Evolutionary conservation across 2,888 invertebrate species (phyloP), one percentile per base, ranked within the genome.

Genomic region (Mylabris sibirica): DNA sequence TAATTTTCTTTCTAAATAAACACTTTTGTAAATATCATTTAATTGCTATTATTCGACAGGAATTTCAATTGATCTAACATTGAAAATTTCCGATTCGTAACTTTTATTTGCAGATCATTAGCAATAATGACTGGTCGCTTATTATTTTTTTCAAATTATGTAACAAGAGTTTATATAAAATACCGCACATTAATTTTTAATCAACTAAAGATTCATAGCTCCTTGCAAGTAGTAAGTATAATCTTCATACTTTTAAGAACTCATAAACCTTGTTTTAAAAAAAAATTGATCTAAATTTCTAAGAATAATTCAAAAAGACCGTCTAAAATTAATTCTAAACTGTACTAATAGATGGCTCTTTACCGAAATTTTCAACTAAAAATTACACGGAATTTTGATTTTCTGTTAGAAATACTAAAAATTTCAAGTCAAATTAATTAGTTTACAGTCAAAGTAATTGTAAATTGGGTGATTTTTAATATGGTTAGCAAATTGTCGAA

Each of bases 11-110:
- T 44, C 44, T 44, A 44, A 44, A 44, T 44, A 44, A 38, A 38
- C 12, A 38, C 12, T 38, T 44, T 17, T 44, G 2, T 44, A 44
- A 17, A 11, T 11, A 24, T 14, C 24, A 24, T 4, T 22, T 22
- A 44, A n/a, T 44, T 38, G 20, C 9, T 6, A 20, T n/a, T 20
- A 49, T 49, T 24, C 22, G 12, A 53, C 12, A 2, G 20, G 53
- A 53, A 11, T 53, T 11, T 22, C 22, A 53, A 53, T 53, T 11
- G 53, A 14, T 53, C 53, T 53, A 53, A 24, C 53, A 53, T 53
- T 53, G 24, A 53, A 24, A 53, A 22, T 53, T 53, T 24, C 53
- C 53, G 3, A 53, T 53, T 53, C 14, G 24, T 53, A 53, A 53
- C 5, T 20, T 49, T 49, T 44, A 9, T 49, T 8, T 20, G 20